phyloP scores from a whole-genome alignment of 2,888 invertebrate genomes.

The Sthenelais limicola region DNA sequence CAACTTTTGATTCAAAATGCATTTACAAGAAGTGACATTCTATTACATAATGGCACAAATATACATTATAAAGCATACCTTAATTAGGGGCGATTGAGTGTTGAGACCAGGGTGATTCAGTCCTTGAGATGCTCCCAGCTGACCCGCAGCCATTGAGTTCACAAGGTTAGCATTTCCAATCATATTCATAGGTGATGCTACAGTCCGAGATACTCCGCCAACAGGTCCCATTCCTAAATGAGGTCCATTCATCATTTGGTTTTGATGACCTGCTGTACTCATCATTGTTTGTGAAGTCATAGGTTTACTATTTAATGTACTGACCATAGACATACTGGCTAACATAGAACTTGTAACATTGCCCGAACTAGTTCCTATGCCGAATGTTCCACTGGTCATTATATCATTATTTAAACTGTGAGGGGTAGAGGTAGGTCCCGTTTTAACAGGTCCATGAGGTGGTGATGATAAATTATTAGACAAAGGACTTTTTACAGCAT shows the following conservation, averaged over 20 bases:
- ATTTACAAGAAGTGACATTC: too few species aligned
- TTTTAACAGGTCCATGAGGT: slow-evolving; percentile 54
- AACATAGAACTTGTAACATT: slow-evolving; percentile 40
- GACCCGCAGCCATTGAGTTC: slow-evolving; percentile 42
- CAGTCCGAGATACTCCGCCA: slow-evolving; percentile 41
- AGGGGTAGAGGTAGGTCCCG: slow-evolving; percentile 31
- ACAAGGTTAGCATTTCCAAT: slow-evolving; percentile 36
- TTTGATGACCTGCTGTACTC: slow-evolving; percentile 43
- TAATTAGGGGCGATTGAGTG: slow-evolving; percentile 18
- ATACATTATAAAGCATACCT: slow-evolving; percentile 3
- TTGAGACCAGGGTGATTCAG: slow-evolving; percentile 36
- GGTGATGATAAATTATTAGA: slow-evolving; percentile 64
- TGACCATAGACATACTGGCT: slow-evolving; percentile 43
- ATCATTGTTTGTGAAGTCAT: slow-evolving; percentile 49
- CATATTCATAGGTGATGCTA: slow-evolving; percentile 39
- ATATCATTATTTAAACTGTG: slow-evolving; percentile 44
- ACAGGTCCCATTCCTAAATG: slow-evolving; percentile 56
- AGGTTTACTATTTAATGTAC: slow-evolving; percentile 48
- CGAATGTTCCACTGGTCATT: slow-evolving; percentile 39
- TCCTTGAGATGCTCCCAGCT: slow-evolving; percentile 17
- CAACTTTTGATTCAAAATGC: too few species aligned
- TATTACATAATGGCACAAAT: neutral
- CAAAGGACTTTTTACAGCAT: slow-evolving; percentile 59
- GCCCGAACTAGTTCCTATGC: slow-evolving; percentile 29
- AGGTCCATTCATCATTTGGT: slow-evolving; percentile 68